Percentiles rank a stretch among this genome's conserved stretches.
These are phyloP conservation scores for Hipparchia semele DNA, from an alignment of 2,888 invertebrate species.

Conservation along the genomic window DNA sequence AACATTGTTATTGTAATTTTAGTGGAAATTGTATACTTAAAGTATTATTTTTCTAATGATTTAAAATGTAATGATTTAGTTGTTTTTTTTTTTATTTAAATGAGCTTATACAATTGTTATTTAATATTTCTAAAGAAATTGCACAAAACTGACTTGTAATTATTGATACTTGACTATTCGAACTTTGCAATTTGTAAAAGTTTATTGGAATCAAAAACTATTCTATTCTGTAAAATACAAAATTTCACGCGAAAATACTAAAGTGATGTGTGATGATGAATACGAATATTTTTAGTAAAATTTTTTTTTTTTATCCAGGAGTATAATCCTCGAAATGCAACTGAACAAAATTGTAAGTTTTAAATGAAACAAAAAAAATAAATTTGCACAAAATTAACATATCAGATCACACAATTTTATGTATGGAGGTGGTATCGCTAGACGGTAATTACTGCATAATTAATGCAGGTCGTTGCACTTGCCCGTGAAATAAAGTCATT, in stretches of 20 bases:
- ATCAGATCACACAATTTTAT: neutral
- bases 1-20: neutral
- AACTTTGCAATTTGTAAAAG: no score
- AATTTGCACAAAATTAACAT: neutral
- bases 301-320: neutral
- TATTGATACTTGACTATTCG: no score
- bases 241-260: neutral
- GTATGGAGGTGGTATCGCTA: slow-evolving; percentile 10
- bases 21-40: neutral
- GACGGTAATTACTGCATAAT: slow-evolving; percentile 9
- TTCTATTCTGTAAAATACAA: neutral
- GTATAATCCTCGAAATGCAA: neutral
- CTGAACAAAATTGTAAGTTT: neutral
- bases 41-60: no score
- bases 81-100: no score
- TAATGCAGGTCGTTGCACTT: slow-evolving; percentile 6
- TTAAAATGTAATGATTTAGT: no score
- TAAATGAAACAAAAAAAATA: neutral
- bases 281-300: neutral
- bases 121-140: no score
- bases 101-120: no score
- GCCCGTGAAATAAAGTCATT: neutral
- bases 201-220: no score
- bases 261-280: neutral
- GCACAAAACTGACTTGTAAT: no score